These are phyloP conservation scores for Stenichneumon culpator DNA, from an alignment of 2,888 invertebrate genomes.

Conservation along the genomic window DNA sequence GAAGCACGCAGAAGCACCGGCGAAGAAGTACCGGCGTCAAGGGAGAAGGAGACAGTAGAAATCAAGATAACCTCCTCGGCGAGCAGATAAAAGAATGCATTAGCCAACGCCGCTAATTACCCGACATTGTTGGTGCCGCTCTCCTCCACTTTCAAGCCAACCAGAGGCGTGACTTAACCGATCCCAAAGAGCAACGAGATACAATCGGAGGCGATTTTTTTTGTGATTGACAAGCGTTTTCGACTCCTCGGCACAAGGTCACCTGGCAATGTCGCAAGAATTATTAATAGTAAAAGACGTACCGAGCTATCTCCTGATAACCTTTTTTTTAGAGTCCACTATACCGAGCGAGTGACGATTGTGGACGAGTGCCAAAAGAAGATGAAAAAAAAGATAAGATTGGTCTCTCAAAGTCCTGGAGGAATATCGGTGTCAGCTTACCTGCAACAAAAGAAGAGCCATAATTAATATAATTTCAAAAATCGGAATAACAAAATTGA, in stretches of 20 bases:
- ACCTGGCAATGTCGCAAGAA: constrained; percentile 40
- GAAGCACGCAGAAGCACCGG: constrained; percentile 24
- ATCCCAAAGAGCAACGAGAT: constrained; percentile 66
- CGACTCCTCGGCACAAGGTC: constrained; percentile 43
- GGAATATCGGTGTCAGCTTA: constrained; percentile 60
- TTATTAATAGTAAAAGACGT: constrained; percentile 54
- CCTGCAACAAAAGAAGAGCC: constrained; percentile 63
- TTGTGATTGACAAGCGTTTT: constrained; percentile 59
- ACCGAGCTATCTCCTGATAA: constrained; percentile 32
- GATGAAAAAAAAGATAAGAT: constrained; percentile 3
- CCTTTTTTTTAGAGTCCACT: constrained; percentile 16
- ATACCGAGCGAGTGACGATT: constrained; percentile 39
- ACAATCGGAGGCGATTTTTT: constrained; percentile 75
- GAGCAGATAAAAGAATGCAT: constrained; percentile 81
- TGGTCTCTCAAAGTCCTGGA: constrained; percentile 57
- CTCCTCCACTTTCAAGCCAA: constrained; percentile 72
- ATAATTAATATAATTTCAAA: constrained; percentile 63
- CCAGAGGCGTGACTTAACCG: constrained; percentile 75
- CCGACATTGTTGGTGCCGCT: constrained; percentile 59
- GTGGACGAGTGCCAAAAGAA: constrained; percentile 26
- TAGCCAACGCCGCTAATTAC: constrained; percentile 81
- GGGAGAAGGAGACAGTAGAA: constrained; percentile 55
- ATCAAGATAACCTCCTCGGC: constrained; percentile 77
- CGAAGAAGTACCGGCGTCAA: constrained; percentile 40
- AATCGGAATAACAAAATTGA: constrained; percentile 44